phyloP scores from a whole-genome alignment of 2,888 invertebrate genomes.

The Pteria penguin region DNA sequence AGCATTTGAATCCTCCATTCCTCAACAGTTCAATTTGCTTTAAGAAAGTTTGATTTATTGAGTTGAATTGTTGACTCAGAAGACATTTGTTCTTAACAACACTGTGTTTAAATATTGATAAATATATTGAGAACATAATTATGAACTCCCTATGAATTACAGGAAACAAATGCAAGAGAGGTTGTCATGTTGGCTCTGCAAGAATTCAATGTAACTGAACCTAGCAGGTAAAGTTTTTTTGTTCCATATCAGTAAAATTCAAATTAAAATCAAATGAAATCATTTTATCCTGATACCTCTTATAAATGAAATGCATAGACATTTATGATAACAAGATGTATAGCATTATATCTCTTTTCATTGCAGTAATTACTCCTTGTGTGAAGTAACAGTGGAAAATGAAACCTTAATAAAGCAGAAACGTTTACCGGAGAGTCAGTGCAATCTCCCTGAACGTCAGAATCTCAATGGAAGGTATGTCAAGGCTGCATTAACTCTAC shows the following conservation, averaged over 20 bases:
- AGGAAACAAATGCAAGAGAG: conserved; percentile 85
- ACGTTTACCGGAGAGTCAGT: conserved; percentile 94
- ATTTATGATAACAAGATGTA: not conserved
- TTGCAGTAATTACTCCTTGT: conserved; percentile 91
- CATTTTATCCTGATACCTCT: too few species aligned
- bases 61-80: too few species aligned
- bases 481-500: not conserved
- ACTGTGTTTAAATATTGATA: too few species aligned
- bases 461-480: conserved; percentile 84
- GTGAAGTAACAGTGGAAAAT: conserved; percentile 94
- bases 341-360: not conserved
- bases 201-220: conserved; percentile 96
- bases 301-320: too few species aligned
- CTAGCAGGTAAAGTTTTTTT: conserved; percentile 84
- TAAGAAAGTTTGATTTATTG: too few species aligned
- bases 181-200: conserved; percentile 98
- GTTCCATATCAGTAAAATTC: not conserved
- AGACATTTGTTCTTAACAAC: too few species aligned
- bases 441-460: conserved; percentile 97
- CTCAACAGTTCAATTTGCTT: too few species aligned
- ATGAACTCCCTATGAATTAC: conserved; percentile 47
- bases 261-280: not conserved
- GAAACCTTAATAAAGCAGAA: conserved; percentile 98
- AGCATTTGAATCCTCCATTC: too few species aligned
- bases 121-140: too few species aligned